These are phyloP conservation scores for Sprattus sprattus DNA, from an alignment of 2,113 vertebrate genomes.

Conservation along the genomic window DNA sequence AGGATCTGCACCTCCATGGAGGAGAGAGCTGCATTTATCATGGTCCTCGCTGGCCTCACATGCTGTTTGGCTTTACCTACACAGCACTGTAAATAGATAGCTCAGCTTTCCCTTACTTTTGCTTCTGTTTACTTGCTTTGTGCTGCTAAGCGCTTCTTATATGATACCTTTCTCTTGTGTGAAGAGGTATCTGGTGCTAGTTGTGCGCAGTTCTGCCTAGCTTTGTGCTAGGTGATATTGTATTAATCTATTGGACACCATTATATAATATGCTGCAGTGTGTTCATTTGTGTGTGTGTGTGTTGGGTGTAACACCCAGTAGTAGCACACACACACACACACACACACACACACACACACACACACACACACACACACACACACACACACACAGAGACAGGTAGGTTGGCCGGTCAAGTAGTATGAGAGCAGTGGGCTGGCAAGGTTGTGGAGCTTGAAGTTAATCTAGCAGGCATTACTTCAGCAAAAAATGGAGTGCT, in stretches of 20 bases:
- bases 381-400: background rate
- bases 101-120: constrained; percentile 36
- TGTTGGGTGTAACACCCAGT: background rate
- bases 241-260: background rate
- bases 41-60: constrained; percentile 42
- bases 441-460: background rate
- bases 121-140: background rate
- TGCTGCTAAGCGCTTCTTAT: background rate
- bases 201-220: background rate
- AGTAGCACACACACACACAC: background rate
- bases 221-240: background rate
- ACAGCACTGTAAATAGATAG: constrained; percentile 67
- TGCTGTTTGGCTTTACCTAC: constrained; percentile 57
- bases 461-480: background rate
- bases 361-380: constrained; percentile 17
- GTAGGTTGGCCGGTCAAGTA: background rate
- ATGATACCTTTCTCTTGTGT: background rate
- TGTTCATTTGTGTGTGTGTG: background rate
- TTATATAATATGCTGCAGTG: constrained; percentile 10
- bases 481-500: background rate
- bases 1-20: constrained; percentile 42
- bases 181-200: background rate
- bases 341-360: background rate
- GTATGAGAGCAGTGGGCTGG: background rate
- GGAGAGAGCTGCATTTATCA: constrained; percentile 58